These are phyloP conservation scores for Hirtodrosophila duncani DNA, from an alignment of 2,888 invertebrate genomes.

Conservation along the genomic window DNA sequence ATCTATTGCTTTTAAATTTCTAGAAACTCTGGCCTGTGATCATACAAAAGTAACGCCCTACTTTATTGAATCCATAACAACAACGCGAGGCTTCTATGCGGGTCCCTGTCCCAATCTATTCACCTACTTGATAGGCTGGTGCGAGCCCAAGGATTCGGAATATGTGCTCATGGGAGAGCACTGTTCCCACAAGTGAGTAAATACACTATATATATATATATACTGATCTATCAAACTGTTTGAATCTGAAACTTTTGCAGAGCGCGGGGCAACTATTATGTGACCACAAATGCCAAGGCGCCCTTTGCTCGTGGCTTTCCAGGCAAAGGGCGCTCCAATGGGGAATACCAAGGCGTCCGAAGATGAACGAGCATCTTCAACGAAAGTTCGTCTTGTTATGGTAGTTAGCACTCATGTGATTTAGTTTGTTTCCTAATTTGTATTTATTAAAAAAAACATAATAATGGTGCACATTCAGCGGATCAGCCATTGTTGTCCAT, in stretches of 20 bases:
- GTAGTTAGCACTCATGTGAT: slow-evolving; percentile 59
- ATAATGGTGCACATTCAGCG: neutral
- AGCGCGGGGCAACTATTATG: slow-evolving; percentile 90
- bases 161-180: slow-evolving; percentile 93
- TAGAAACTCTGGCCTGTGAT: slow-evolving; percentile 92
- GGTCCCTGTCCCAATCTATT: slow-evolving; percentile 90
- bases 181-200: slow-evolving; percentile 84
- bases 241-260: slow-evolving; percentile 78
- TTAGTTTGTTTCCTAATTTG: slow-evolving; percentile 65
- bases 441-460: neutral
- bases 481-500: slow-evolving; percentile 53
- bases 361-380: slow-evolving; percentile 30
- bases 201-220: neutral
- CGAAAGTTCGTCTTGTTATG: neutral
- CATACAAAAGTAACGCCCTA: slow-evolving; percentile 94
- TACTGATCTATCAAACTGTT: slow-evolving; percentile 17
- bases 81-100: slow-evolving; percentile 89
- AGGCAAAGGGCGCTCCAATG: slow-evolving; percentile 80
- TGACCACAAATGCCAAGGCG: slow-evolving; percentile 89
- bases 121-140: slow-evolving; percentile 91
- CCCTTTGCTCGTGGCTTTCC: slow-evolving; percentile 92
- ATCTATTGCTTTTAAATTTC: slow-evolving; percentile 26
- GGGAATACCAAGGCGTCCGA: slow-evolving; percentile 75
- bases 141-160: slow-evolving; percentile 87
- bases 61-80: slow-evolving; percentile 92